phyloP scores from a whole-genome alignment of 2,797 vertebrate genomes.

The Stomatorhinus walkeri region DNA sequence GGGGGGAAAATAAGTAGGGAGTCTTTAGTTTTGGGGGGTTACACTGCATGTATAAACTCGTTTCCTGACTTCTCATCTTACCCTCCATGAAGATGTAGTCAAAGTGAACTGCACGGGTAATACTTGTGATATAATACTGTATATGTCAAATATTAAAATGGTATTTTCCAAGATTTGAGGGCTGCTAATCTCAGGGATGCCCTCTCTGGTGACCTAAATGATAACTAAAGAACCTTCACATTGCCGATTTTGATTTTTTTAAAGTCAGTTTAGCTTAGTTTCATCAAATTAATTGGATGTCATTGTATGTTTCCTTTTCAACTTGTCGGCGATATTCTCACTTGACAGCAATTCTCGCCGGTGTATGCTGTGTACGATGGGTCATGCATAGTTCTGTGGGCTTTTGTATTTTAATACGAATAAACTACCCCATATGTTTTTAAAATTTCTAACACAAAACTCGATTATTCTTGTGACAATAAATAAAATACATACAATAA shows the following conservation, averaged over 20 bases:
- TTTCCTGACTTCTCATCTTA: not conserved
- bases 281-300: not conserved
- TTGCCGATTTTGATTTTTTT: not conserved
- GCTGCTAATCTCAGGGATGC: not conserved
- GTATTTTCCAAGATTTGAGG: not conserved
- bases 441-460: slow-evolving; percentile 39
- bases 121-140: not conserved
- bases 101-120: not conserved
- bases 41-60: not conserved
- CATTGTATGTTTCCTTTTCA: not conserved
- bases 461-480: slow-evolving; percentile 41
- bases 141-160: not conserved
- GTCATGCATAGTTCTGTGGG: slow-evolving; percentile 23
- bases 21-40: not conserved
- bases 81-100: not conserved
- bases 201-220: not conserved
- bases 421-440: slow-evolving; percentile 36
- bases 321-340: not conserved
- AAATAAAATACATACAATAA: slow-evolving; percentile 29
- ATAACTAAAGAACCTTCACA: not conserved
- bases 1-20: not conserved
- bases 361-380: slow-evolving; percentile 6
- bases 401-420: slow-evolving; percentile 23
- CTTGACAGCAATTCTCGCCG: slow-evolving; percentile 13
- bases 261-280: not conserved